Evolutionary conservation across 2,113 vertebrate species (phyloP), one percentile per base, ranked within the genome.

Genomic region (Alligator sinensis): DNA sequence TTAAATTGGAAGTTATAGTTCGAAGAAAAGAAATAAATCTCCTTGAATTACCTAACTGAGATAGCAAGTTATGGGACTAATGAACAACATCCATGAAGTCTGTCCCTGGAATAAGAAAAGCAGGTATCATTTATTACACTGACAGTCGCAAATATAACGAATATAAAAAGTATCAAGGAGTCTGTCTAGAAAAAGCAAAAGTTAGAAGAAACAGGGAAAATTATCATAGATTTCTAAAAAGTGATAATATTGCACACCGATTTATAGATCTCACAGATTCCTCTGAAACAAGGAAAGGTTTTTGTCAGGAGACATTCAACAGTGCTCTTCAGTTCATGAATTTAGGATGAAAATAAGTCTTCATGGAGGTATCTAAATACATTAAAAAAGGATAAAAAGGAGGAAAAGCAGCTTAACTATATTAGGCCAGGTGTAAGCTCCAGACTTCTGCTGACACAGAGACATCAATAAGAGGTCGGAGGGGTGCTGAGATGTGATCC

Each of bases 91-190:
- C 84, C 60, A 38, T 83, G 38, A 94, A 86, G 75, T 92, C 38
- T 19, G 28, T 60, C 72, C 70, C 64, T 38, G 7, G 87, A 94
- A 90, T 22, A 9, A 85, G 38, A 83, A 3, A 62, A 91, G 59
- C 86, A 92, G 87, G 93, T 94, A 93, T 66, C 89, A 68, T 84
- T 95, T 92, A 93, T 80, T 93, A 87, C 28, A 87, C 28, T 95
- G 91, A 96, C 62, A 95, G 75, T 38, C 80, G 92, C 55, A 92
- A 80, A 84, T 83, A 97, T 96, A 96, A 90, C 92, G 92, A 86
- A 95, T 63, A 87, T 78, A 88, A 96, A 83, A 27, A 7, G 60
- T 95, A 95, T 91, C 92, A 95, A 97, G 94, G 93, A 89, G 80
- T 92, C 80, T 94, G 91, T 95, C 85, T 95, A 70, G 68, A 38